Conservation (phyloP, 2,797 vertebrate genomes). For the Linurgus olivaceus region DNA sequence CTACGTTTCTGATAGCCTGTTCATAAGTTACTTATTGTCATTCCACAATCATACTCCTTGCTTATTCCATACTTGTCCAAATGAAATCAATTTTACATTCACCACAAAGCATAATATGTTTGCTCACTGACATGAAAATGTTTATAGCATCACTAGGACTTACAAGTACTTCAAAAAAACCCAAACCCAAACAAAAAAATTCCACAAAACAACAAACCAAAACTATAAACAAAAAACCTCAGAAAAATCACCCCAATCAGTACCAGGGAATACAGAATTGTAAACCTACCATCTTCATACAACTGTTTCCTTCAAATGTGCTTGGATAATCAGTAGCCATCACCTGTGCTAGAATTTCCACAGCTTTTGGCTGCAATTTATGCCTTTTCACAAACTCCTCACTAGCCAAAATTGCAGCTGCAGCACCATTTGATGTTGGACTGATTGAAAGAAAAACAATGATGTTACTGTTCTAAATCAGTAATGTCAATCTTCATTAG, state of each 20-base stretch:
- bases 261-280: not conserved
- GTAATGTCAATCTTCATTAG: not conserved
- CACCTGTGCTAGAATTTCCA: conserved; percentile 94
- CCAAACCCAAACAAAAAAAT: accelerated
- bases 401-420: conserved; percentile 88
- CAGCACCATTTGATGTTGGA: conserved; percentile 93
- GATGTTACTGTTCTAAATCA: not conserved
- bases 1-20: not conserved
- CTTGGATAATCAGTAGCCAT: conserved; percentile 89
- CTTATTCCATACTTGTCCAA: not conserved
- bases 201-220: not conserved
- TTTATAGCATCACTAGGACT: not conserved
- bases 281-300: conserved; percentile 86
- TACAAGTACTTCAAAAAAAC: not conserved
- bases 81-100: not conserved
- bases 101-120: not conserved
- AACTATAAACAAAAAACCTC: not conserved
- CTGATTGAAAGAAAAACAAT: conserved; percentile 70
- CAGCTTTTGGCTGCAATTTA: conserved; percentile 83
- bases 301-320: conserved; percentile 88
- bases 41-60: not conserved
- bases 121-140: not conserved
- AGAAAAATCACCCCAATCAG: not conserved
- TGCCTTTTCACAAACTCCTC: conserved; percentile 86
- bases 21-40: not conserved